A percentile compares a stretch with the other conserved stretches of the same genome.
Evolutionary conservation across 2,888 invertebrate genomes (phyloP).

Genomic region (Theretra japonica): DNA sequence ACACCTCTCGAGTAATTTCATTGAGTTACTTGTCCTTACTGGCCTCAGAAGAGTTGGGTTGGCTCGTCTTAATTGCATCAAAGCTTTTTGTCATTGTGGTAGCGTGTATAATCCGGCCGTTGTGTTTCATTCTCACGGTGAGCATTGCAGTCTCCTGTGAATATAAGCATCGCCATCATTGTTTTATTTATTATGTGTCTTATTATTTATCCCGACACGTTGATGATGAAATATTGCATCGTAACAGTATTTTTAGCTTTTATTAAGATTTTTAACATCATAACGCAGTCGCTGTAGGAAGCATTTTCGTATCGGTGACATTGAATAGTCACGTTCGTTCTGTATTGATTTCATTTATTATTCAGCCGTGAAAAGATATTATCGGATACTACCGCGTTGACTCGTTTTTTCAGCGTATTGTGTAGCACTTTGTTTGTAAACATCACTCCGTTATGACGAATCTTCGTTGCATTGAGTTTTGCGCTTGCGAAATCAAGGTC

Average conservation of each 20-base stretch:
- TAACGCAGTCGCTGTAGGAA: conserved; percentile 17
- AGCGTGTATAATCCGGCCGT: conserved; percentile 1
- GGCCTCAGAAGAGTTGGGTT: conserved; percentile 42
- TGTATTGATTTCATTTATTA: conserved; percentile 28
- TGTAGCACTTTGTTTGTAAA: conserved; percentile 62
- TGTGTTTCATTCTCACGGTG: conserved; percentile 19
- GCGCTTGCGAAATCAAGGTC: conserved; percentile 68
- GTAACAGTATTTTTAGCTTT: conserved; percentile 13
- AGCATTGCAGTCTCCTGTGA: conserved; percentile 16
- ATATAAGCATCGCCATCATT: conserved; percentile 15
- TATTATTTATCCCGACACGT: not conserved
- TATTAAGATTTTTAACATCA: conserved; percentile 12
- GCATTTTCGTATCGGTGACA: conserved; percentile 21
- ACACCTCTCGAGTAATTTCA: conserved; percentile 53
- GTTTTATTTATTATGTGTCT: conserved; percentile 13
- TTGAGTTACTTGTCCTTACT: conserved; percentile 57
- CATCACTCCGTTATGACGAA: conserved; percentile 47
- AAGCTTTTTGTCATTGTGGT: conserved; percentile 13
- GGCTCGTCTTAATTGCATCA: conserved; percentile 21
- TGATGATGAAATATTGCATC: conserved; percentile 19
- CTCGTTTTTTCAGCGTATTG: conserved; percentile 37
- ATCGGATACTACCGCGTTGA: conserved; percentile 23
- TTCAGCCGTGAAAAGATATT: conserved; percentile 18
- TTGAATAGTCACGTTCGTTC: conserved; percentile 33
- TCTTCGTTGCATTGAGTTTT: conserved; percentile 52